Percentiles rank a stretch among this genome's conserved stretches.
These are phyloP conservation scores for Pipistrellus pygmaeus DNA, from an alignment of 2,797 vertebrate species.

Conservation along the genomic window DNA sequence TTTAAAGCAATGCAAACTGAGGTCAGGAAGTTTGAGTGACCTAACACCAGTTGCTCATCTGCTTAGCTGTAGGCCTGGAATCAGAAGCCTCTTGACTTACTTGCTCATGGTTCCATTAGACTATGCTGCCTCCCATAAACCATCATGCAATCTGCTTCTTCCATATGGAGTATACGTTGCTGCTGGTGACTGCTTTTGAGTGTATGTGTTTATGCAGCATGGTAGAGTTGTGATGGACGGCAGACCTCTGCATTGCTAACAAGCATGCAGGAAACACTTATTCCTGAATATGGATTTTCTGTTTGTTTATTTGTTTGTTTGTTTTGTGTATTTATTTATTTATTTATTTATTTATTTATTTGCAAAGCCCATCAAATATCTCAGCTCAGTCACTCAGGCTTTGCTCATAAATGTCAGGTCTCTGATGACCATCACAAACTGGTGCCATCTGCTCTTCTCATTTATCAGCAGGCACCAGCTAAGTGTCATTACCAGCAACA, in stretches of 20 bases:
- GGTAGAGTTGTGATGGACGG: fast-evolving
- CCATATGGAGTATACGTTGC: background rate
- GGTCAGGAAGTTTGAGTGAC: background rate
- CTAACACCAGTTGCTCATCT: background rate
- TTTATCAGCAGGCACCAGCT: background rate
- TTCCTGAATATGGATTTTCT: background rate
- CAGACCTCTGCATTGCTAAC: background rate
- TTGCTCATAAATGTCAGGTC: slow-evolving; percentile 11
- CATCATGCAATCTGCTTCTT: background rate
- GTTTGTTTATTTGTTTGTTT: background rate
- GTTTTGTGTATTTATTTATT: background rate
- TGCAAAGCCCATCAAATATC: background rate
- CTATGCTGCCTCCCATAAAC: background rate
- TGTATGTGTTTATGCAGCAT: background rate
- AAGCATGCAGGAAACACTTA: background rate
- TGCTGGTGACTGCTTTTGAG: background rate
- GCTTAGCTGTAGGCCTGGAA: background rate
- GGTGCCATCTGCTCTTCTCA: background rate
- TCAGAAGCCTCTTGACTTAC: background rate
- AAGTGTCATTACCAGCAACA: background rate
- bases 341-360: background rate
- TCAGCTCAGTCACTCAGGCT: background rate
- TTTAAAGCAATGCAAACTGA: background rate
- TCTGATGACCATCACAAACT: slow-evolving; percentile 14
- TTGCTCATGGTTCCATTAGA: background rate